Evolutionary conservation across 2,113 vertebrate genomes (phyloP), one percentile per base, ranked within the genome.

Genomic region (Sterna hirundo): DNA sequence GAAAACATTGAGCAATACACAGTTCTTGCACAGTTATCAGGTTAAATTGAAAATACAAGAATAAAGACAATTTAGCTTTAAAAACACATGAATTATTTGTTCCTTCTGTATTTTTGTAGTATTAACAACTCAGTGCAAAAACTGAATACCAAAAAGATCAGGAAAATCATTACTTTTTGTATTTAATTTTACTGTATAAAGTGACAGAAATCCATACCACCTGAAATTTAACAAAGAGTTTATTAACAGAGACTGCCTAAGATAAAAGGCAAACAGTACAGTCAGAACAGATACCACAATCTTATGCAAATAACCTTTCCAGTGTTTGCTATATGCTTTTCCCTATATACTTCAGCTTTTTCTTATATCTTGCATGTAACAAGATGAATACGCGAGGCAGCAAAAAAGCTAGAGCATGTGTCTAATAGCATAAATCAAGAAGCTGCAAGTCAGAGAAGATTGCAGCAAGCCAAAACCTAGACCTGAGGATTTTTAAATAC

Each of bases 1-100:
- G 83, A 96, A 85, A 97, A 96, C 85, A 85, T 94, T 91, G 77
- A 94, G 49, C 86, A 93, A 90, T 64, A 95, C 54, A 77, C 9
- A 79, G 70, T 68, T 88, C 60, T 91, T 96, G 88, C 46, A 72
- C 27, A 83, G 55, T 82, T 87, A 83, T 7, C 36, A 72, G 61
- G 82, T 90, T 90, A 90, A 96, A 86, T 26, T 64, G 57, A 68
- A 92, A 81, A 84, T 69, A n/a, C 13, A 65, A 88, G 36, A 91
- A 83, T 46, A 90, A 26, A 93, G 65, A 81, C 6, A 80, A 81
- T 34, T 88, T 80, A 61, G 29, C 47, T 87, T 92, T 57, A 65
- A 84, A 79, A 92, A 52, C 16, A 80, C 30, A 58, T 2, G 17
- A 47, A 72, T n/a, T 60, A 38, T 40, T 83, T 81, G n/a, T 74